Evolutionary conservation across 2,888 invertebrate genomes (phyloP), one percentile per base, ranked within the genome.

Genomic region (Parnassius apollo): DNA sequence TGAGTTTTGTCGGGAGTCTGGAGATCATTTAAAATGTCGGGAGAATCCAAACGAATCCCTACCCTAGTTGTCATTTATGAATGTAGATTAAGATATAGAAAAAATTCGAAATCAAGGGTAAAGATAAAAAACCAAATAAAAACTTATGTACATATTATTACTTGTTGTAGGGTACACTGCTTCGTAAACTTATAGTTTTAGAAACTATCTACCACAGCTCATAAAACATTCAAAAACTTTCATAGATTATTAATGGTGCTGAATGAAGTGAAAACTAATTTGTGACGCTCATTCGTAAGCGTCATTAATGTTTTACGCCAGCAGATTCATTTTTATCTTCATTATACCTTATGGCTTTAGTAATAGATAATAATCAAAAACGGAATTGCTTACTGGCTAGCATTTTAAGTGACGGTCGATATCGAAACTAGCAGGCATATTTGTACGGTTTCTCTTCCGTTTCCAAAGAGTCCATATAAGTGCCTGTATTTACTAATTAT

Each of bases 381-480:
- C 48, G 55, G 59, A 59, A 59, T 64, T 57, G 52, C 46, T 42
- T 57, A 48, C 53, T 25, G 44, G 42, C 46, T 50, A 55, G 63
- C 65, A 59, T 62, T 56, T 48, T 64, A 62, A 67, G 68, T 66
- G 64, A 69, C 74, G 75, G 76, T 81, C 80, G 81, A 83, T 83
- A 83, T 82, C 83, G 83, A 82, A 81, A 74, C 76, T 78, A 76
- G 72, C 67, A 62, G 68, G 56, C 67, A 67, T 66, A 62, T 61
- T 80, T 78, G 71, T 77, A 72, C 10, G 85, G 85, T 71, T 84
- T 87, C 85, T 70, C 70, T 77, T 80, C 77, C 78, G 80, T 75
- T 78, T 71, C 73, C 74, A 71, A 69, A 51, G 85, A 86, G 71
- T 72, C 85, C 87, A 11, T 84, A 86, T 68, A 81, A 86, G 66